Base-by-base conservation (phyloP, 2,797 vertebrate species). In the Eupleurogrammus muticus region DNA sequence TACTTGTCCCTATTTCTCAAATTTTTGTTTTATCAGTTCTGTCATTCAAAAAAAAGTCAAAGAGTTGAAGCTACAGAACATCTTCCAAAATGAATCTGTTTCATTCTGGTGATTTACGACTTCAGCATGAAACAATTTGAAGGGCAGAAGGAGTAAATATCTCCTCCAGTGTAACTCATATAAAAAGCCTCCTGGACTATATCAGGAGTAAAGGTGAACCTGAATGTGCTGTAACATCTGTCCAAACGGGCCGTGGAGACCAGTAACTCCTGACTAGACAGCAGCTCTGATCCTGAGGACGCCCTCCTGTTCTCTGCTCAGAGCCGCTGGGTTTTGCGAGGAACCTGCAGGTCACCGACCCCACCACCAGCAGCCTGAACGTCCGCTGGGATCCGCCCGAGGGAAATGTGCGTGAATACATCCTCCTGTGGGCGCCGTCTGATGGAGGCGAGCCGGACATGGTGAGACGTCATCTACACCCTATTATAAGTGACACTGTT, bases 351-450 rank as follows among this genome's bases (percentile, higher is more conserved):
- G 96, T 99, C 1, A 97, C 94, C 1, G 95, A 99, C 74, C 97
- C 97, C 17, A 97, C 96, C 58, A 97, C 96, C 74, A 98, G 96
- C 88, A 95, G 94, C 17, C 78, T 99, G 70, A 97, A 94, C n/a
- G 91, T 97, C 47, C 95, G 96, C 80, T 99, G 98, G 98, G 96
- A 98, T 21, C 95, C 97, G 0, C 95, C 97, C 0, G 97, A 98
- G 86, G 97, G 97, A 24, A 96, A 73, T 20, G 97, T 97, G 5
- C 95, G 96, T 0, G 96, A 98, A 47, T 99, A 99, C 91, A 96
- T 97, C 19, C 88, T 99, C 16, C 94, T 92, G 87, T 98, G 97
- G 75, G 76, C 90, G 34, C 96, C 96, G 0, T 53, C 88, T 0
- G 84, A 90, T 1, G 96, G 96, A 53, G 95, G 94, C 49, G 81